phyloP scores from a whole-genome alignment of 2,888 invertebrate genomes.

The Pherbina coryleti region DNA sequence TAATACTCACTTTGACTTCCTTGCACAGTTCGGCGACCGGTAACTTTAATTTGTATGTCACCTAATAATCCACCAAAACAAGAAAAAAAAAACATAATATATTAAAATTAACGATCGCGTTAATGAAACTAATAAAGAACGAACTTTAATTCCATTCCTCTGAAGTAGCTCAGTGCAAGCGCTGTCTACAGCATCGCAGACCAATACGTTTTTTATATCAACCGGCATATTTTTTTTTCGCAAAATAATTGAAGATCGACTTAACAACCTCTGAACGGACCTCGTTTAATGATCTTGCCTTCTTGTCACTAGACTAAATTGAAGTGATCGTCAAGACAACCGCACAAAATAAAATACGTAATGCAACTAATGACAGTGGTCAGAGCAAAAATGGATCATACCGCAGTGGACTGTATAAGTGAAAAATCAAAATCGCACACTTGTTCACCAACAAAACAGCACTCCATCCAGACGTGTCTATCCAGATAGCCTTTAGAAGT shows the following conservation, averaged over 20 bases:
- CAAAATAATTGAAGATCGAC: background rate
- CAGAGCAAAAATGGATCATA: too few relatives aligned
- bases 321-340: background rate
- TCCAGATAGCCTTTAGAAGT: too few relatives aligned
- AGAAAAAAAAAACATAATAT: background rate
- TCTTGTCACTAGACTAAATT: too few relatives aligned
- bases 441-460: too few relatives aligned
- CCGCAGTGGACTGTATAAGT: too few relatives aligned
- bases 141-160: constrained; percentile 83
- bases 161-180: constrained; percentile 86
- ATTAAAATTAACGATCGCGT: constrained; percentile 4
- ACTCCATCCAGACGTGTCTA: too few relatives aligned
- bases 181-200: constrained; percentile 93
- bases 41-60: constrained; percentile 80
- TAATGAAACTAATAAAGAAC: constrained; percentile 41
- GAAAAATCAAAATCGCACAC: too few relatives aligned
- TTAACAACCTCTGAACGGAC: too few relatives aligned
- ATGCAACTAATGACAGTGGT: constrained; percentile 13
- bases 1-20: constrained; percentile 83
- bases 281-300: too few relatives aligned
- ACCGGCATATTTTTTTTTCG: constrained; percentile 70
- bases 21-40: constrained; percentile 82
- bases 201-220: constrained; percentile 83
- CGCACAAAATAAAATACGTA: constrained; percentile 23
- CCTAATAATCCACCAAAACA: constrained; percentile 52